Percentiles rank a stretch among this genome's conserved stretches.
Evolutionary conservation across 1,140 invertebrate genomes (phyloP).

Genomic region (Drosophila carrolli): DNA sequence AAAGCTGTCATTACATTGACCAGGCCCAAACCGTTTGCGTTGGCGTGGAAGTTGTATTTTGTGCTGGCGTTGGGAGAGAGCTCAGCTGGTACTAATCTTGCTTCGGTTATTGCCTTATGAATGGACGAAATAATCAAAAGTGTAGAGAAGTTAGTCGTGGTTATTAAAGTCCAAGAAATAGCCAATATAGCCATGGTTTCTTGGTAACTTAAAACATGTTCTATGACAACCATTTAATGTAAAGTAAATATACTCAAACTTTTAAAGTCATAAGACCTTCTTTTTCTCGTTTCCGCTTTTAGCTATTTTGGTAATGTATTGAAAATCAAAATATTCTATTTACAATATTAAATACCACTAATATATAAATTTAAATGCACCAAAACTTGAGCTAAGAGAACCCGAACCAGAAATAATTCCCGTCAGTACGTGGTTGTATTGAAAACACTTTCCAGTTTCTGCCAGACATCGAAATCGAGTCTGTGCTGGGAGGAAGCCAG

Average conservation of each 20-base stretch:
- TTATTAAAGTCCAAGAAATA: neutral
- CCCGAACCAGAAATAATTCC: neutral
- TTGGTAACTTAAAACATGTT: neutral
- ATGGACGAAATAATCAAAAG: constrained; percentile 18
- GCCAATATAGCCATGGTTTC: neutral
- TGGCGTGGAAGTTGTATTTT: constrained; percentile 43
- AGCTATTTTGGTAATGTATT: no score
- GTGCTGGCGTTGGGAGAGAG: constrained; percentile 41
- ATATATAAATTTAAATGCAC: neutral
- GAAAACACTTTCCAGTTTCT: constrained; percentile 73
- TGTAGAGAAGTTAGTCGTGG: neutral
- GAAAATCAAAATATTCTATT: no score
- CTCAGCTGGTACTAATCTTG: constrained; percentile 20
- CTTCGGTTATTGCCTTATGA: constrained; percentile 32
- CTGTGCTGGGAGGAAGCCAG: constrained; percentile 46
- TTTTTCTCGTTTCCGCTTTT: no score
- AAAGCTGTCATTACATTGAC: constrained; percentile 72
- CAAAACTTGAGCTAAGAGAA: neutral
- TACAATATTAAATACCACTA: no score
- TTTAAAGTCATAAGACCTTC: neutral
- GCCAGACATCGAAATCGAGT: constrained; percentile 29
- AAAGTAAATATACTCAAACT: neutral
- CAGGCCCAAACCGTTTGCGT: constrained; percentile 48
- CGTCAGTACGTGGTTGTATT: constrained; percentile 1
- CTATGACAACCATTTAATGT: neutral